Percentiles rank a stretch among this genome's conserved stretches.
These are phyloP conservation scores for Eidolon helvum DNA, from an alignment of 2,113 vertebrate genomes.

Conservation along the genomic window DNA sequence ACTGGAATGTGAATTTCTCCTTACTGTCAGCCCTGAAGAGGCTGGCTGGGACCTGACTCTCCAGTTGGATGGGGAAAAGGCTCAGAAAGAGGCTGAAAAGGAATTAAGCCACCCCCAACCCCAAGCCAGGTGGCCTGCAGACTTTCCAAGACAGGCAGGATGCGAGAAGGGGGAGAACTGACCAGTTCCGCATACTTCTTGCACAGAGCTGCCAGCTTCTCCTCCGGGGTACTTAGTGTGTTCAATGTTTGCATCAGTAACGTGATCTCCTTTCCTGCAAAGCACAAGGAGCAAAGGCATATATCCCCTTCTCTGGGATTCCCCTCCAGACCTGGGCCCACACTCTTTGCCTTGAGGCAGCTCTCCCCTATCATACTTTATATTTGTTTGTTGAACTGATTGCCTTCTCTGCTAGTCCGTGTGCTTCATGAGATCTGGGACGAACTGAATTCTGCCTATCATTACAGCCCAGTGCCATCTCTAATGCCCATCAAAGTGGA, in stretches of 20 bases:
- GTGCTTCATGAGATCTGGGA: background rate
- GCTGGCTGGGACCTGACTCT: background rate
- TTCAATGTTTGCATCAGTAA: slow-evolving; percentile 98
- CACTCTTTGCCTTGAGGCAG: background rate
- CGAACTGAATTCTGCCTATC: background rate
- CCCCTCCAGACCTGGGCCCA: background rate
- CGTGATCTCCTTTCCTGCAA: slow-evolving; percentile 97
- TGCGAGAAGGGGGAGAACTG: slow-evolving; percentile 65
- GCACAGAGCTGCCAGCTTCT: slow-evolving; percentile 95
- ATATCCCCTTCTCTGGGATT: fast-evolving
- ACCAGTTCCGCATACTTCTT: slow-evolving; percentile 99
- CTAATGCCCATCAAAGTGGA: background rate
- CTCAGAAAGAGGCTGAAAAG: background rate
- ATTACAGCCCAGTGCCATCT: background rate
- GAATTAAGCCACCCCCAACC: background rate
- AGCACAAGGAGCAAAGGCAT: background rate
- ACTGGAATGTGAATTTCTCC: background rate
- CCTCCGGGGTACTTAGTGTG: slow-evolving; percentile 97
- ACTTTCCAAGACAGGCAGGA: background rate
- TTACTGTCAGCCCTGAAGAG: background rate
- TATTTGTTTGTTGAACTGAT: background rate
- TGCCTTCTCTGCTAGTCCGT: background rate
- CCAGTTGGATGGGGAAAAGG: background rate
- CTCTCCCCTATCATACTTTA: background rate
- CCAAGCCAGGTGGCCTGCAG: background rate